Evolutionary conservation across 1,140 invertebrate species (phyloP), one percentile per base, ranked within the genome.

Genomic region (Musca vetustissima): DNA sequence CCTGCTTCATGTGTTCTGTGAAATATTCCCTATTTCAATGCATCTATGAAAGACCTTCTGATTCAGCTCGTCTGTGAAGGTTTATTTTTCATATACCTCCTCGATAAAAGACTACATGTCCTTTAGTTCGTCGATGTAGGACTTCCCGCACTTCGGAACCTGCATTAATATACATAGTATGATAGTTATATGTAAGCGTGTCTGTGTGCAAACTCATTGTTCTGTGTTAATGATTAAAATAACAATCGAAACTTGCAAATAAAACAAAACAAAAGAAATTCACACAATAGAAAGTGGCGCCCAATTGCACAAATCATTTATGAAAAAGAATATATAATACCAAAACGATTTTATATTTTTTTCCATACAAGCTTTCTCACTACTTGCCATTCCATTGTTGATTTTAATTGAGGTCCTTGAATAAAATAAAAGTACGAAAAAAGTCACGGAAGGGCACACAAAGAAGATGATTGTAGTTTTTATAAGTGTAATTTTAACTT

Each of bases 391-490:
- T 36, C 15, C 36, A 61, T 61, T 61, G 57, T 61, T 61, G 57
- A 15, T 43, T 36, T 61, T 61, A 61, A 61, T 61, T 61, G 57
- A 19, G 57, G 28, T 36, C 28, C 57, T 61, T 61, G 57, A 61
- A 36, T 21, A 36, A 21, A 19, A 52, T 22, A 52, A 52, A 19
- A 9, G 49, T 1, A n/a, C n/a, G n/a, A 17, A 52, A 52, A 43
- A 43, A 11, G 36, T 32, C n/a, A n/a, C 9, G 28, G 11, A 43
- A 28, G 28, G 28, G 28, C 3, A 28, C 28, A 28, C 36, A 43
- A 43, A 43, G 28, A n/a, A n/a, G n/a, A n/a, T n/a, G n/a, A n/a
- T n/a, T n/a, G n/a, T n/a, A n/a, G n/a, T n/a, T n/a, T n/a, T n/a
- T n/a, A n/a, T n/a, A n/a, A n/a, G n/a, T n/a, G n/a, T n/a, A n/a